Base-by-base conservation (phyloP, 64 coral and sea anemone species). In the Acropora tenuis region DNA sequence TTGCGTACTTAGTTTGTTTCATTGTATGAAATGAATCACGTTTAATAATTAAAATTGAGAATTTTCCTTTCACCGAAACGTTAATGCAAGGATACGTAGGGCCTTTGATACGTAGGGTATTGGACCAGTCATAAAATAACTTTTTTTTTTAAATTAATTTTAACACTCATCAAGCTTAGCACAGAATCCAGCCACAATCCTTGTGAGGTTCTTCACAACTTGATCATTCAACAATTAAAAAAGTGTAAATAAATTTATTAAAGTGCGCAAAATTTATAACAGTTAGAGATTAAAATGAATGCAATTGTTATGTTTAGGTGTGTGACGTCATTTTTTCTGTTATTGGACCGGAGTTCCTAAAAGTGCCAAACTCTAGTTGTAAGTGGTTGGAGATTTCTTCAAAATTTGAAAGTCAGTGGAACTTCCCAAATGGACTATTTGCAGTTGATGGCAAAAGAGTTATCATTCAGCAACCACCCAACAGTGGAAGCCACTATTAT, bases 371-470 rank as follows among this genome's bases (percentile, higher is more conserved):
- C 68, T 73, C 3, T 6, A 49, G 7, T 49, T 69, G 41, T 6
- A 50, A 73, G 5, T 88, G 86, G 83, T 53, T 88, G 4, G 66
- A 73, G 20, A 88, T 88, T 50, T 44, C 48, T 7, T 50, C 9
- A 12, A 50, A 49, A 18, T 88, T 74, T 47, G 47, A 88, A 10
- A 47, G 73, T 11, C 86, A 69, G 6, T 90, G 88, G 88, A 90
- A 80, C 40, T 90, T 90, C 42, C 88, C 88, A 2, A 90, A 90
- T 20, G 61, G 88, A 12, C 18, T 90, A 77, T 69, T 76, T 11
- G 77, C 88, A 20, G 68, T 80, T 6, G 83, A 87, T 53, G 82
- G 90, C 42, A 92, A 92, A 50, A 57, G 78, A 18, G 53, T 92
- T 18, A 59, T 79, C n/a, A 87, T 80, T 4, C 43, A 59, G 19